phyloP scores from a whole-genome alignment of 1,140 invertebrate genomes.

The Calliphora vicina region DNA sequence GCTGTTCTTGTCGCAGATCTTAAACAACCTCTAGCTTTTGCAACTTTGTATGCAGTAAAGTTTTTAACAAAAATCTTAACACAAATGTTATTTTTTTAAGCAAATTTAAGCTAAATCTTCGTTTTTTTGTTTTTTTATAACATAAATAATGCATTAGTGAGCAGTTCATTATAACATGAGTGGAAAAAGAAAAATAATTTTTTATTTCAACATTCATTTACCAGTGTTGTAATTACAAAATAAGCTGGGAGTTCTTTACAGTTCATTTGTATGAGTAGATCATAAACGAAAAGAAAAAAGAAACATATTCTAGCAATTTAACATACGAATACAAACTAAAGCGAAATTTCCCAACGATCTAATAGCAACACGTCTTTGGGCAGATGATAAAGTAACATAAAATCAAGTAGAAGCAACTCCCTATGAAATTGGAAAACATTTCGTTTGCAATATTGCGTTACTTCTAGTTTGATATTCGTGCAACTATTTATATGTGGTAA shows the following conservation, averaged over 20 bases:
- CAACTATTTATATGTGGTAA: slow-evolving; percentile 22
- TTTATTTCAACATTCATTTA: not conserved
- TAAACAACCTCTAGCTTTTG: not conserved
- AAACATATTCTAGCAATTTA: no score
- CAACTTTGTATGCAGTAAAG: not conserved
- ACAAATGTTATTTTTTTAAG: not conserved
- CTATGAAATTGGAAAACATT: not conserved
- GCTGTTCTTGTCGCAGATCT: not conserved
- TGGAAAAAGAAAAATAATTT: not conserved
- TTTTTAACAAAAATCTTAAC: not conserved
- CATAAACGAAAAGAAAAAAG: not conserved
- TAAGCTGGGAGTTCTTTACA: not conserved
- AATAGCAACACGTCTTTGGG: slow-evolving; percentile 13
- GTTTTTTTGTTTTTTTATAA: not conserved
- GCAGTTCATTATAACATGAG: not conserved
- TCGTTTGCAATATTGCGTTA: slow-evolving; percentile 3
- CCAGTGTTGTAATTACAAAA: not conserved
- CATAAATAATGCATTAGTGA: slow-evolving; percentile 25
- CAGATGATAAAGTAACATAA: not conserved
- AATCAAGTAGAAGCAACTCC: not conserved
- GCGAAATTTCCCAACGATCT: not conserved
- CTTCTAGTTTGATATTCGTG: not conserved
- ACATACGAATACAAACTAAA: not conserved
- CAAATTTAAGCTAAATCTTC: not conserved
- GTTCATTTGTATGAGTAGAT: not conserved